A percentile compares a stretch with the other conserved stretches of the same genome.
phyloP scores from a whole-genome alignment of 2,888 invertebrate species.

The Thalpophila matura region DNA sequence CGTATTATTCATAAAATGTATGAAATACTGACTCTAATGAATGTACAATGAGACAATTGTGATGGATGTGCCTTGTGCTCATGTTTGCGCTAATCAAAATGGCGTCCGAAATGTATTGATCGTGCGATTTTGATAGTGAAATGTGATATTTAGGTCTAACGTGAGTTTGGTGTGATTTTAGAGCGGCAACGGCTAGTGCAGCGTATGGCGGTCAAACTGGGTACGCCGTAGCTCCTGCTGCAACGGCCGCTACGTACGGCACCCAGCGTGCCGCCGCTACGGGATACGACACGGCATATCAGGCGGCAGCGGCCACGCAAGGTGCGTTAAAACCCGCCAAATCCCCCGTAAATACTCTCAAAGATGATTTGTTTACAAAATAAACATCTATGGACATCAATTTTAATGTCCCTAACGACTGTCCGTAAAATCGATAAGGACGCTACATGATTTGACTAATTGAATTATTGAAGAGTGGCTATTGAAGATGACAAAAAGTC shows the following conservation, averaged over 20 bases:
- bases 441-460: slow-evolving; percentile 58
- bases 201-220: slow-evolving; percentile 96
- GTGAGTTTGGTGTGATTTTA: slow-evolving; percentile 75
- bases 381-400: slow-evolving; percentile 8
- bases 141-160: slow-evolving; percentile 52
- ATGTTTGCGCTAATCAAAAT: slow-evolving; percentile 86
- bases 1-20: slow-evolving; percentile 29
- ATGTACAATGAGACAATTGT: slow-evolving; percentile 48
- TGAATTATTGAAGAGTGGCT: slow-evolving; percentile 39
- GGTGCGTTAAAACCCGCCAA: slow-evolving; percentile 90
- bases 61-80: slow-evolving; percentile 78
- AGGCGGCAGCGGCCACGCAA: slow-evolving; percentile 95
- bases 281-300: slow-evolving; percentile 96
- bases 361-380: slow-evolving; percentile 50
- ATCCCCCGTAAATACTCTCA: background rate
- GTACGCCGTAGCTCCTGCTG: slow-evolving; percentile 95
- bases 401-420: slow-evolving; percentile 7
- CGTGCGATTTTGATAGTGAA: slow-evolving; percentile 66
- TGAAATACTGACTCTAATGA: slow-evolving; percentile 15
- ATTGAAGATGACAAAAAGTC: slow-evolving; percentile 9
- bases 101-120: slow-evolving; percentile 86
- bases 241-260: slow-evolving; percentile 96
- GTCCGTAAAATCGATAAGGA: slow-evolving; percentile 61
- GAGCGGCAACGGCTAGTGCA: slow-evolving; percentile 94
- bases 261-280: slow-evolving; percentile 95